Conservation (phyloP, 2,797 vertebrate species). For the Argya squamiceps region DNA sequence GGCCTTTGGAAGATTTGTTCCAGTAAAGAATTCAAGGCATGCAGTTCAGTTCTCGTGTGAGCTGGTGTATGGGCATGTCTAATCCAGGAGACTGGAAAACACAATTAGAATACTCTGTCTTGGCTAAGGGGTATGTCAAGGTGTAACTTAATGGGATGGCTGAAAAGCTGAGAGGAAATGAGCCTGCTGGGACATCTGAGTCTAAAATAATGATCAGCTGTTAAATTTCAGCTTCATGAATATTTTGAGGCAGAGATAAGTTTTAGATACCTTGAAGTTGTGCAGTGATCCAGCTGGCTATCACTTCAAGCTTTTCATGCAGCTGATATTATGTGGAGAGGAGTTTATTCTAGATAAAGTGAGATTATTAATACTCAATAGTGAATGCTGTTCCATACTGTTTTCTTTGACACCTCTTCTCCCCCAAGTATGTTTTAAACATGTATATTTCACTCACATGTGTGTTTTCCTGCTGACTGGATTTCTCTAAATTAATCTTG, state of each 20-base stretch:
- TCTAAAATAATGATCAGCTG: neutral
- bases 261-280: neutral
- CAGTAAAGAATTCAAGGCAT: neutral
- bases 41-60: neutral
- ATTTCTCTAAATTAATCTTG: neutral
- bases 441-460: neutral
- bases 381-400: neutral
- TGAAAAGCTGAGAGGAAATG: neutral
- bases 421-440: neutral
- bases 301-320: neutral
- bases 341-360: neutral
- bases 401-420: neutral
- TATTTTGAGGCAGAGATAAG: neutral
- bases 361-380: neutral
- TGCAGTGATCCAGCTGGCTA: neutral
- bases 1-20: neutral
- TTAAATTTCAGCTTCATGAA: neutral
- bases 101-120: neutral
- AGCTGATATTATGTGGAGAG: neutral
- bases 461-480: neutral
- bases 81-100: neutral
- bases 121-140: neutral
- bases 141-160: neutral
- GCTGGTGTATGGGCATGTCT: neutral
- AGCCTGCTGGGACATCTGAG: neutral